Percentiles rank a stretch among this genome's conserved stretches.
Conservation (phyloP, 2,888 invertebrate species). For the Choreutis nemorana region DNA sequence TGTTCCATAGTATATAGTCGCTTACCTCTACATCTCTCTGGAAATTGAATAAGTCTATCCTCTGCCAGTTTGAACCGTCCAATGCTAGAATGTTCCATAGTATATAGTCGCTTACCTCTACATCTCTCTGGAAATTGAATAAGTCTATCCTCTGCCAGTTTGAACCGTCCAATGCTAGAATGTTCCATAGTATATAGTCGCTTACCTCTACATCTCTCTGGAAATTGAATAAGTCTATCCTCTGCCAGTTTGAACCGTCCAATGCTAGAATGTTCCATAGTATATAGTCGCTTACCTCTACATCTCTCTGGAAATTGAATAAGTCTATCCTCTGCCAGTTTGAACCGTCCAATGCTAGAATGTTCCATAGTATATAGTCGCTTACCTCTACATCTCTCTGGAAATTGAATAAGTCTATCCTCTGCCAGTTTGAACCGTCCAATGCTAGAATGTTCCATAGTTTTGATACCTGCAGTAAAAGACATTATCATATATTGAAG, state of each 20-base stretch:
- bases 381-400: conserved; percentile 96
- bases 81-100: conserved; percentile 53
- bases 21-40: conserved; percentile 96
- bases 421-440: conserved; percentile 99
- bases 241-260: conserved; percentile 99
- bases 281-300: conserved; percentile 75
- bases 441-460: conserved; percentile 97
- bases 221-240: conserved; percentile 98
- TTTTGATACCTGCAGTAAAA: conserved; percentile 69
- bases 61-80: conserved; percentile 99
- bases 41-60: conserved; percentile 98
- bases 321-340: conserved; percentile 99
- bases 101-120: conserved; percentile 75
- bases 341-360: conserved; percentile 87
- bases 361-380: conserved; percentile 4
- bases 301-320: conserved; percentile 98
- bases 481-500: too few species aligned
- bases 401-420: conserved; percentile 98
- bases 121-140: conserved; percentile 98
- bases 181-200: conserved; percentile 4
- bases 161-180: conserved; percentile 87
- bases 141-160: conserved; percentile 99
- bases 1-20: conserved; percentile 4
- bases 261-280: conserved; percentile 53
- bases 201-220: conserved; percentile 96